phyloP scores from a whole-genome alignment of 2,113 vertebrate genomes.

The Lagopus leucura region DNA sequence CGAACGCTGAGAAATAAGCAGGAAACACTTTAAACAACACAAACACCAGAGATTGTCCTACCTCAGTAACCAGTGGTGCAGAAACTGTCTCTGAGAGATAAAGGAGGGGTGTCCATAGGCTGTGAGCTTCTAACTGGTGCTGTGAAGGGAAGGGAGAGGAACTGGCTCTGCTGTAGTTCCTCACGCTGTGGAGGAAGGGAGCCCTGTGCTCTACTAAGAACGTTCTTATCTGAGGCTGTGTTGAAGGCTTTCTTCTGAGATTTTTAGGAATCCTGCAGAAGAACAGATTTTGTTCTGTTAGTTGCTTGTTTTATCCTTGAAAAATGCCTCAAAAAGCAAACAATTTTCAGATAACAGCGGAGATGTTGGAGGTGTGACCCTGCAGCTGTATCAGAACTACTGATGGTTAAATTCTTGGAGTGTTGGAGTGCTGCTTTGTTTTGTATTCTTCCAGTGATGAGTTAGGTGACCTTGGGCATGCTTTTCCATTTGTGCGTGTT shows the following conservation, averaged over 20 bases:
- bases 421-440: not conserved
- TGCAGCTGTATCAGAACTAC: not conserved
- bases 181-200: not conserved
- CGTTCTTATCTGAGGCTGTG: not conserved
- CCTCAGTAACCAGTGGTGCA: not conserved
- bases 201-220: not conserved
- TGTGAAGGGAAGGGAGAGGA: not conserved
- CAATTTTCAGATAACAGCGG: not conserved
- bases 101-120: not conserved
- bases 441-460: not conserved
- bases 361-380: not conserved
- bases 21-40: not conserved
- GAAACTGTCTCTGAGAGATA: not conserved
- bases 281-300: not conserved
- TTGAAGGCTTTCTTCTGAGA: not conserved
- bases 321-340: not conserved
- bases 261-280: not conserved
- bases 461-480: not conserved
- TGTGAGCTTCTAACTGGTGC: not conserved
- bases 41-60: not conserved
- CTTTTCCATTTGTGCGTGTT: not conserved
- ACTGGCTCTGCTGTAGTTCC: not conserved
- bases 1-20: not conserved
- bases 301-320: not conserved
- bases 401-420: not conserved